Percentiles rank a stretch among this genome's conserved stretches.
Evolutionary conservation across 2,113 vertebrate species (phyloP).

Genomic region (Tricholaema leucomelas): DNA sequence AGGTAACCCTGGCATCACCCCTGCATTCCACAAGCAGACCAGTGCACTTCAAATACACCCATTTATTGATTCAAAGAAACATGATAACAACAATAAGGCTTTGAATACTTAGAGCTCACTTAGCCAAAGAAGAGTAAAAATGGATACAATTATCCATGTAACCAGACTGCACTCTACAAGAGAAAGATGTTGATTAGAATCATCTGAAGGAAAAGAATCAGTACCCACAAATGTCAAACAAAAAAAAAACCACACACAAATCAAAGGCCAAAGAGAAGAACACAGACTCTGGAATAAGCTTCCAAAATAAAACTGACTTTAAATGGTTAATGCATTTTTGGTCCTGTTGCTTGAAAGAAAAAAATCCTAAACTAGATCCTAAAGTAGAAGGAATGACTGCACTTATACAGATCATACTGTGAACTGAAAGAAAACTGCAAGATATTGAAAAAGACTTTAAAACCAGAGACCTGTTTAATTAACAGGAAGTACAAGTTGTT

Average conservation of each 20-base stretch:
- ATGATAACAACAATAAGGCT: not conserved
- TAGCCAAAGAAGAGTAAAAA: not conserved
- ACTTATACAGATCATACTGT: not conserved
- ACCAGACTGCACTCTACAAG: not conserved
- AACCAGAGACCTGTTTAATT: not conserved
- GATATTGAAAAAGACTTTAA: not conserved
- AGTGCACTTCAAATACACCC: not conserved
- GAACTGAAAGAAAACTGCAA: not conserved
- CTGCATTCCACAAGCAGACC: not conserved
- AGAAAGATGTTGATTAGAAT: not conserved
- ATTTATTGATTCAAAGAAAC: not conserved
- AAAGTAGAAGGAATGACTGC: not conserved
- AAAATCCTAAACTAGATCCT: not conserved
- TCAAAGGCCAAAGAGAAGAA: not conserved
- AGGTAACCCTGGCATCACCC: not conserved
- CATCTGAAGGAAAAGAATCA: not conserved
- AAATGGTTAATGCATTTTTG: slow-evolving; percentile 15
- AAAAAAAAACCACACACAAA: not conserved
- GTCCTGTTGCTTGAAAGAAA: not conserved
- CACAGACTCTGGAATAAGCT: not conserved
- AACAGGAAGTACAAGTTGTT: not conserved
- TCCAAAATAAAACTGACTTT: not conserved
- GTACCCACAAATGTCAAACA: not conserved
- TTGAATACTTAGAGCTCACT: not conserved
- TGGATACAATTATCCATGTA: not conserved